Conservation (phyloP, 2,797 vertebrate species). For the Tolypeutes matacus region DNA sequence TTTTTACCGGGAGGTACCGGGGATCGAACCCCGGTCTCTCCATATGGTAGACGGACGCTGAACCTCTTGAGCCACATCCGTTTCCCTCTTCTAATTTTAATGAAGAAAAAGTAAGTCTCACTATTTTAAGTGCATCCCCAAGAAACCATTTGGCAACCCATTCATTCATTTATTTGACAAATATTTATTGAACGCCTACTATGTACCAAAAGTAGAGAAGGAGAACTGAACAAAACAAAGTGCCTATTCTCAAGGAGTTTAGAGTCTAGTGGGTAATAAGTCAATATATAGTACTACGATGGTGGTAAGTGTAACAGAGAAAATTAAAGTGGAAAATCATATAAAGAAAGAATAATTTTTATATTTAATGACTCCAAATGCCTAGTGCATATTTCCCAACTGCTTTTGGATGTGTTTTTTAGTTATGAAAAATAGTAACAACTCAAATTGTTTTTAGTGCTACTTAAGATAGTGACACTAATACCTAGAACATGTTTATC, state of each 20-base stretch:
- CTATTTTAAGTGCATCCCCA: background rate
- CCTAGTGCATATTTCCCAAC: background rate
- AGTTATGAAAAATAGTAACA: slow-evolving; percentile 27
- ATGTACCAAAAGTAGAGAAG: background rate
- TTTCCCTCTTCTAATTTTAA: background rate
- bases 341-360: slow-evolving; percentile 13
- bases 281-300: background rate
- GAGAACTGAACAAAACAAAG: background rate
- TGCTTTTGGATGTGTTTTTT: slow-evolving; percentile 21
- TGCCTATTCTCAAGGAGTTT: background rate
- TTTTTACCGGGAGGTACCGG: too few species aligned
- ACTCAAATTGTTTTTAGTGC: slow-evolving; percentile 35
- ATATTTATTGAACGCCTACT: background rate
- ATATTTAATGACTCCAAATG: background rate
- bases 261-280: background rate
- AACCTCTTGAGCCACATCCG: too few species aligned
- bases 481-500: slow-evolving; percentile 34
- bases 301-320: background rate
- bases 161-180: slow-evolving; percentile 21
- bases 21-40: too few species aligned
- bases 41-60: too few species aligned
- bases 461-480: background rate
- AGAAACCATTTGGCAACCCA: background rate
- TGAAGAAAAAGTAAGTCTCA: background rate
- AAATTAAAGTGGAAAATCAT: background rate